A percentile compares a stretch with the other conserved stretches of the same genome.
phyloP scores from a whole-genome alignment of 2,888 invertebrate genomes.

The Brachyptera risi region DNA sequence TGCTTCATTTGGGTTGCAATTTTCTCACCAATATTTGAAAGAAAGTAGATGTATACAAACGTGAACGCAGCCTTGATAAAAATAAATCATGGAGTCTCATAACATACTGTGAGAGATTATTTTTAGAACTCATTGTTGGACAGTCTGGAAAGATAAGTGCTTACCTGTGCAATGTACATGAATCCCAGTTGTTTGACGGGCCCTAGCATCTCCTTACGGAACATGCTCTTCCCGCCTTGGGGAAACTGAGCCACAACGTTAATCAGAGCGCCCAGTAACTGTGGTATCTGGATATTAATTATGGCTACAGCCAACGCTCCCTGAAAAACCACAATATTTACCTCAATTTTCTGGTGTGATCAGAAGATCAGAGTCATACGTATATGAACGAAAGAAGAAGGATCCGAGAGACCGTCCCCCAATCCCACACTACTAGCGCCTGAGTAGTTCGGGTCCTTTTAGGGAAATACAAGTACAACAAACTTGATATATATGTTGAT shows the following conservation, averaged over 20 bases:
- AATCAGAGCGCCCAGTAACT: constrained; percentile 74
- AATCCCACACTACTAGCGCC: too few relatives aligned
- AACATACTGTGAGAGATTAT: too few relatives aligned
- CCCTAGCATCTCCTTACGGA: constrained; percentile 57
- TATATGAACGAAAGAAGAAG: too few relatives aligned
- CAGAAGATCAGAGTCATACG: not conserved
- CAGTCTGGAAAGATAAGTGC: too few relatives aligned
- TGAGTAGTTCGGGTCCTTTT: too few relatives aligned
- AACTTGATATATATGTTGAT: too few relatives aligned
- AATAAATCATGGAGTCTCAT: too few relatives aligned
- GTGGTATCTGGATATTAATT: constrained; percentile 85
- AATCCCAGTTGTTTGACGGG: constrained; percentile 65
- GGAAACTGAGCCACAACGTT: constrained; percentile 66
- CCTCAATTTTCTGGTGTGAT: not conserved
- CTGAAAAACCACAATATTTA: constrained; percentile 51
- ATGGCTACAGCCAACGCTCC: constrained; percentile 83
- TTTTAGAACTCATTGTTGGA: too few relatives aligned
- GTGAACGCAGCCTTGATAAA: constrained; percentile 78
- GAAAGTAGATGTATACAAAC: constrained; percentile 80
- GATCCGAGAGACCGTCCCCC: too few relatives aligned
- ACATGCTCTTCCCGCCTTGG: constrained; percentile 48
- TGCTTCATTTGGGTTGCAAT: constrained; percentile 77
- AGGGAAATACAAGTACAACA: too few relatives aligned
- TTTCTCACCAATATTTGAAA: constrained; percentile 85
- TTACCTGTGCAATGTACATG: constrained; percentile 72